These are phyloP conservation scores for Brachyhypopomus gauderio DNA, from an alignment of 2,113 vertebrate species.

Conservation along the genomic window DNA sequence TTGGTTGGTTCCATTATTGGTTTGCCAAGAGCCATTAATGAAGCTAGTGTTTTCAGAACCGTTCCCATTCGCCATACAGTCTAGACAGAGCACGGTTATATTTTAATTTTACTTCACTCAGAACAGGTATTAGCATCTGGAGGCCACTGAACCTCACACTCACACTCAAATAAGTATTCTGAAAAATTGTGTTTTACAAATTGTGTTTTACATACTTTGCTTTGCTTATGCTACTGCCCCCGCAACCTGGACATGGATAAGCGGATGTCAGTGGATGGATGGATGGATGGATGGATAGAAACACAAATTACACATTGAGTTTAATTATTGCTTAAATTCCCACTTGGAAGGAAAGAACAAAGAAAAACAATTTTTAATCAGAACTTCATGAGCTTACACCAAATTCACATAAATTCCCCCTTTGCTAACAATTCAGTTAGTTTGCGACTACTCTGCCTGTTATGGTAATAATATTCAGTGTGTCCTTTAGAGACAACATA, in stretches of 20 bases:
- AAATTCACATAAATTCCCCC: conserved; percentile 27
- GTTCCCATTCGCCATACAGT: conserved; percentile 19
- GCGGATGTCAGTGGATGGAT: too few species aligned
- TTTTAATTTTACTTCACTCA: conserved; percentile 3
- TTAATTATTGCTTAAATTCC: not conserved
- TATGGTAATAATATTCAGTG: conserved; percentile 1
- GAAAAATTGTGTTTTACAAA: not conserved
- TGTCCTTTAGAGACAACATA: too few species aligned
- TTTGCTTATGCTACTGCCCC: too few species aligned
- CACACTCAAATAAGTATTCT: not conserved
- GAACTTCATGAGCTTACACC: not conserved
- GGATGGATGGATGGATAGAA: too few species aligned
- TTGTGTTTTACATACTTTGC: not conserved
- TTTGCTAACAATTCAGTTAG: conserved; percentile 5
- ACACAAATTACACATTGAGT: not conserved
- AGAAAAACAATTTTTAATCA: not conserved
- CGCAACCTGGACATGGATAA: too few species aligned
- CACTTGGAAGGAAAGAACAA: not conserved
- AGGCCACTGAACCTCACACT: not conserved
- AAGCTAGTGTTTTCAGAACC: conserved; percentile 10
- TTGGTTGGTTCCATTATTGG: not conserved
- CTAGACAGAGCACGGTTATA: conserved; percentile 35
- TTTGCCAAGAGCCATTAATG: conserved; percentile 29
- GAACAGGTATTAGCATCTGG: not conserved
- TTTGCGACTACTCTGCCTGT: conserved; percentile 19